Evolutionary conservation across 2,113 vertebrate species (phyloP).

Genomic region (Spheniscus mendiculus): DNA sequence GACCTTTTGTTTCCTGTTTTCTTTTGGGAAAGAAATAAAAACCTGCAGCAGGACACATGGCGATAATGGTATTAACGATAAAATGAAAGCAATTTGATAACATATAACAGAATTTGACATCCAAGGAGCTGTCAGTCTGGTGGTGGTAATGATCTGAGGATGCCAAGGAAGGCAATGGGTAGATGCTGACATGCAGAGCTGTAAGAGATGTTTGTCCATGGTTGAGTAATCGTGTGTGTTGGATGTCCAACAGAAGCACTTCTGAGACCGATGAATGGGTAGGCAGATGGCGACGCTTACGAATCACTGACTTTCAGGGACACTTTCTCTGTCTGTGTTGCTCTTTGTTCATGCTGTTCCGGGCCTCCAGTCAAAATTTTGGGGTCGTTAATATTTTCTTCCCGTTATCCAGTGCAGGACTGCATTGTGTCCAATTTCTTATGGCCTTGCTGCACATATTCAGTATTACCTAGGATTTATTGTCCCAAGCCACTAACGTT

Average conservation of each 20-base stretch:
- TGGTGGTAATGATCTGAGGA: background rate
- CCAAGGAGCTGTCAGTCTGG: background rate
- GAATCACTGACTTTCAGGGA: background rate
- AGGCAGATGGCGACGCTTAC: background rate
- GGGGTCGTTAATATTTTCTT: background rate
- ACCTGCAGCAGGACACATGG: background rate
- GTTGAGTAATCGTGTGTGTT: background rate
- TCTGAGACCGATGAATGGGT: background rate
- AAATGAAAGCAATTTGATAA: background rate
- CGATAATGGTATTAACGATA: fast-evolving
- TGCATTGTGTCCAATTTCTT: background rate
- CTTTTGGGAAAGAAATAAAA: background rate
- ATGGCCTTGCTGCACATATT: background rate
- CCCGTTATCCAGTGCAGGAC: background rate
- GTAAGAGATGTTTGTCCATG: fast-evolving
- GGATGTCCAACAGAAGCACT: background rate
- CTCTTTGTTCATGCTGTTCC: background rate
- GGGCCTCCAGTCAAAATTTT: background rate
- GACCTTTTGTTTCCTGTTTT: background rate
- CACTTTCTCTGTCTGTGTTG: background rate
- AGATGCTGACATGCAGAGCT: background rate
- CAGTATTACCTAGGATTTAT: background rate
- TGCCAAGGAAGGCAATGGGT: background rate
- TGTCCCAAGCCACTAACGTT: background rate
- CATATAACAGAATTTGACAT: background rate